Conservation (phyloP, 2,113 vertebrate species). For the Muscicapa adusta region DNA sequence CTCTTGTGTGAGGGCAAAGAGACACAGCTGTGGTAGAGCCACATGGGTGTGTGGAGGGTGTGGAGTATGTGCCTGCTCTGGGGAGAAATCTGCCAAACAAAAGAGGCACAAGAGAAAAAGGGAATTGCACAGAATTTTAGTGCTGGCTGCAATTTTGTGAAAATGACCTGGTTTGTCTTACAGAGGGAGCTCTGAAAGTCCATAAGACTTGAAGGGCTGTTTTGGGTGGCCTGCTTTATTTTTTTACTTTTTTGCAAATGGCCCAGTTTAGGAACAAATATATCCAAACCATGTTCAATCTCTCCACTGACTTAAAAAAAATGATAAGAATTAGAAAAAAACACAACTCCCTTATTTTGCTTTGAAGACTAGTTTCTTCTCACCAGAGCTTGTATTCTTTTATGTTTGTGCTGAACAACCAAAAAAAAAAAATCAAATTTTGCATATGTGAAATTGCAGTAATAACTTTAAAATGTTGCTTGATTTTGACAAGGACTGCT, state of each 20-base stretch:
- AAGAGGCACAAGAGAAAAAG: slow-evolving; percentile 44
- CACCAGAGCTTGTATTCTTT: background rate
- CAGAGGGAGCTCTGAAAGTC: background rate
- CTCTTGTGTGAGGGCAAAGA: background rate
- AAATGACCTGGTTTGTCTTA: background rate
- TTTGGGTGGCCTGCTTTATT: slow-evolving; percentile 9
- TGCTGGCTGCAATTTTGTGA: background rate
- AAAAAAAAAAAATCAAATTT: background rate
- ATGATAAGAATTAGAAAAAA: background rate
- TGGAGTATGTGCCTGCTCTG: background rate
- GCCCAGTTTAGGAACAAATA: background rate
- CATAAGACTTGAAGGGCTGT: background rate
- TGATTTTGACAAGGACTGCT: background rate
- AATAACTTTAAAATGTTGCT: background rate
- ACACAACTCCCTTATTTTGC: background rate
- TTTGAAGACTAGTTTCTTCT: background rate
- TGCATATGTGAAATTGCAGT: background rate
- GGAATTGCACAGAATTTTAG: background rate
- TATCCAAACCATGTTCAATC: background rate
- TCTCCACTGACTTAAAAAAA: background rate
- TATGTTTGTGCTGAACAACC: background rate
- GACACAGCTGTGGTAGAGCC: background rate
- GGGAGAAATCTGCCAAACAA: slow-evolving; percentile 25
- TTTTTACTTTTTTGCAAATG: background rate
- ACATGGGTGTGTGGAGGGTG: background rate